These are phyloP conservation scores for Malacoraja senta DNA, from an alignment of 2,797 vertebrate species.

Conservation along the genomic window DNA sequence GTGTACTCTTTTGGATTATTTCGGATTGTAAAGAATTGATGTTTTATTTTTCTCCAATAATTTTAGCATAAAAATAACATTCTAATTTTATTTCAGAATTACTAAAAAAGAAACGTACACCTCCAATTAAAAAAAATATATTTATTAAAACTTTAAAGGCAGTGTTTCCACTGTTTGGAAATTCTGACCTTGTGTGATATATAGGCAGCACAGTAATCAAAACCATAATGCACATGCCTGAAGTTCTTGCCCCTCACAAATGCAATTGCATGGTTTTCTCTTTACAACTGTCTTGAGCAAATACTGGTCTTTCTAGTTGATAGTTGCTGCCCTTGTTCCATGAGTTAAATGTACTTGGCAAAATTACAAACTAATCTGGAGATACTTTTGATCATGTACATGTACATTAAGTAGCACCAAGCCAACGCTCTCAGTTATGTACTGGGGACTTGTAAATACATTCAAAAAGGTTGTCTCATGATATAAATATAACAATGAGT, in stretches of 20 bases:
- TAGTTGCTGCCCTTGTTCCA: conserved; percentile 3
- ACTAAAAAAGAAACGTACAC: background rate
- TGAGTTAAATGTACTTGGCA: conserved; percentile 22
- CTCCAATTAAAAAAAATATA: background rate
- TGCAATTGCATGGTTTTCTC: background rate
- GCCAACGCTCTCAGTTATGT: background rate
- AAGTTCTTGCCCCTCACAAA: conserved; percentile 35
- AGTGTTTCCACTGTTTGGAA: background rate
- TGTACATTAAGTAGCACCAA: background rate
- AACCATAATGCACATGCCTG: conserved; percentile 25
- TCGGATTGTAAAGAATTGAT: background rate
- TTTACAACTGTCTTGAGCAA: conserved; percentile 22
- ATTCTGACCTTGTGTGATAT: conserved; percentile 29
- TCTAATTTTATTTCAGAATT: background rate
- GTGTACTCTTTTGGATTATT: background rate
- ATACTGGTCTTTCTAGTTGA: background rate
- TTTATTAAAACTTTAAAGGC: background rate
- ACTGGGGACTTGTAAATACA: background rate
- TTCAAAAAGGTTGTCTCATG: background rate
- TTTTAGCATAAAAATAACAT: background rate
- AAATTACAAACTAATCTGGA: conserved; percentile 1
- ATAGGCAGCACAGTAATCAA: conserved; percentile 19
- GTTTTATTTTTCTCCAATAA: background rate
- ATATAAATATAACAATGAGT: background rate
- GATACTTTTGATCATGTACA: background rate